A percentile compares a stretch with the other conserved stretches of the same genome.
phyloP scores from a whole-genome alignment of 2,797 vertebrate genomes.

The Myiotriccus ornatus region DNA sequence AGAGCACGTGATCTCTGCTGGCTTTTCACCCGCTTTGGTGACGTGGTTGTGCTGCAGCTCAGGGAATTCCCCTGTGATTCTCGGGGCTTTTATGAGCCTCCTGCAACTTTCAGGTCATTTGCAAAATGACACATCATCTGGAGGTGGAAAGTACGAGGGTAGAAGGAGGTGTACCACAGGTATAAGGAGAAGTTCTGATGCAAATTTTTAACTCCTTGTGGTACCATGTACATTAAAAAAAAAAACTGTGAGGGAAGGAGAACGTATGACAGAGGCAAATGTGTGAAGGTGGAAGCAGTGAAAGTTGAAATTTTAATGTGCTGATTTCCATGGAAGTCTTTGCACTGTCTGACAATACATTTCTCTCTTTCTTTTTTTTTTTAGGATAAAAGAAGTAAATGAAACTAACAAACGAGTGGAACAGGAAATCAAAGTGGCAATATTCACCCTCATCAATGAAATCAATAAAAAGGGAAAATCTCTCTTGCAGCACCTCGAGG shows the following conservation, averaged over 20 bases:
- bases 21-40: not conserved
- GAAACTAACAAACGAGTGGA: slow-evolving; percentile 97
- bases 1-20: not conserved
- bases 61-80: not conserved
- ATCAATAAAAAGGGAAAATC: slow-evolving; percentile 99
- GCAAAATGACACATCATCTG: not conserved
- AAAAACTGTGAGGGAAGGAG: not conserved
- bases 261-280: not conserved
- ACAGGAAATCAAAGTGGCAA: slow-evolving; percentile 98
- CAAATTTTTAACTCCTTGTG: not conserved
- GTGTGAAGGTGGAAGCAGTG: not conserved
- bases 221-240: not conserved
- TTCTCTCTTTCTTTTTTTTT: slow-evolving; percentile 11
- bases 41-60: not conserved
- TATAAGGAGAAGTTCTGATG: not conserved
- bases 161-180: not conserved
- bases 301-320: not conserved
- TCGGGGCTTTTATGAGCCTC: not conserved
- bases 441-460: slow-evolving; percentile 99
- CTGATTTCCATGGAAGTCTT: not conserved
- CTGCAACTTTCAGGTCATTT: not conserved
- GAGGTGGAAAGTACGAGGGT: not conserved
- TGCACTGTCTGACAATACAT: slow-evolving; percentile 48
- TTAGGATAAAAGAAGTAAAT: slow-evolving; percentile 94
- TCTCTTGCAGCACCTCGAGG: slow-evolving; percentile 96